Evolutionary conservation across 2,797 vertebrate genomes (phyloP).

Genomic region (Lepidocolaptes lacrymiger): DNA sequence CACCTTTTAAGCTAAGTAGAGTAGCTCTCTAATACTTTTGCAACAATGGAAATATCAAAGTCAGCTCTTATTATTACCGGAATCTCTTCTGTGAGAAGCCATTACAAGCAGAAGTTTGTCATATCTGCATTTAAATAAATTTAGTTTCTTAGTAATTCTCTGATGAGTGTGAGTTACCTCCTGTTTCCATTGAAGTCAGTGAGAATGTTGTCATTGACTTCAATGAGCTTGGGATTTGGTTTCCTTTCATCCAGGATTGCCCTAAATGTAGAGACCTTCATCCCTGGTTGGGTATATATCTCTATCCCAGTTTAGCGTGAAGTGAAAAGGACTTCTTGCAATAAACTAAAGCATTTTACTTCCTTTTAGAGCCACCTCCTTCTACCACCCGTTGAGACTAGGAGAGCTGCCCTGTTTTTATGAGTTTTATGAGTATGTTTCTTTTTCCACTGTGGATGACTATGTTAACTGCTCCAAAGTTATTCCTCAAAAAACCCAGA

Average conservation of each 20-base stretch:
- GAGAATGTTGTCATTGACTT: conserved; percentile 27
- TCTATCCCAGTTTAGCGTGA: neutral
- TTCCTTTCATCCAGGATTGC: neutral
- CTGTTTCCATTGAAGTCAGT: neutral
- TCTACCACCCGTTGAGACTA: conserved; percentile 22
- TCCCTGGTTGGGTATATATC: neutral
- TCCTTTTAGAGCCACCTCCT: conserved; percentile 25
- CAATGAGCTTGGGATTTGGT: neutral
- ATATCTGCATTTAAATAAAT: conserved; percentile 21
- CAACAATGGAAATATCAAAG: conserved; percentile 37
- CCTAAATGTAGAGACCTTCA: neutral
- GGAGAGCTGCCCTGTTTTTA: neutral
- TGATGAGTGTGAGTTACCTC: neutral
- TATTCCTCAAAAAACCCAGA: conserved; percentile 1
- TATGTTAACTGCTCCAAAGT: neutral
- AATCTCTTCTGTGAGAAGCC: neutral
- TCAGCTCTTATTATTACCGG: neutral
- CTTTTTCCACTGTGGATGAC: conserved; percentile 36
- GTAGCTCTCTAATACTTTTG: neutral
- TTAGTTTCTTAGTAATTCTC: neutral
- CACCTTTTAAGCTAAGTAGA: conserved; percentile 22
- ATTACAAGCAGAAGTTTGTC: neutral
- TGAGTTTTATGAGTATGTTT: conserved; percentile 22
- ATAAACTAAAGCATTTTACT: conserved; percentile 21
- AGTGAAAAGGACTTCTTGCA: conserved; percentile 22